Evolutionary conservation across 23 tunicate species (phyloP).

Genomic region (Clavelina lepadiformis): DNA sequence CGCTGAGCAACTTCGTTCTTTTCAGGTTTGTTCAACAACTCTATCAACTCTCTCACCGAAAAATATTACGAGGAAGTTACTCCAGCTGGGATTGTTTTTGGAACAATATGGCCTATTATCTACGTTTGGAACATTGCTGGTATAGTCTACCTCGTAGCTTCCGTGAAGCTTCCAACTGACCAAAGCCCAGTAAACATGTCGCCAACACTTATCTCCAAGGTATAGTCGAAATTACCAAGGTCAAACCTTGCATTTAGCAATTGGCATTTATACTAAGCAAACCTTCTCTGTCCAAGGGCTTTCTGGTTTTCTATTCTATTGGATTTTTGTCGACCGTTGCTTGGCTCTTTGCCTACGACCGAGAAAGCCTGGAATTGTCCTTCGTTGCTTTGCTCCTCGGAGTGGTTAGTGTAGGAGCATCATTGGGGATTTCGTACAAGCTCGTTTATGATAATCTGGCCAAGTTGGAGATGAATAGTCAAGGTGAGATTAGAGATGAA

Average conservation of each 20-base stretch:
- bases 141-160: conserved; percentile 11
- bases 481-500: too few relatives aligned
- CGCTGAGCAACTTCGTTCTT: background rate
- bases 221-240: too few relatives aligned
- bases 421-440: background rate
- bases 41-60: background rate
- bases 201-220: conserved; percentile 21
- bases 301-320: background rate
- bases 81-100: conserved; percentile 15
- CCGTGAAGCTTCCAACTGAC: conserved; percentile 7
- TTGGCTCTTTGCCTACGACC: conserved; percentile 9
- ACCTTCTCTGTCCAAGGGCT: background rate
- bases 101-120: conserved; percentile 13
- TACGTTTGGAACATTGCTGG: conserved; percentile 1
- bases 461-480: conserved; percentile 7
- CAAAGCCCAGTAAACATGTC: conserved; percentile 17
- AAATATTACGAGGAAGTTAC: conserved; percentile 17
- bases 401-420: background rate
- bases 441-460: conserved; percentile 18
- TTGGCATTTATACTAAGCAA: too few relatives aligned
- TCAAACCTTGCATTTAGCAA: too few relatives aligned
- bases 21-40: conserved; percentile 17
- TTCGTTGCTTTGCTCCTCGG: background rate
- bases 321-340: conserved; percentile 7
- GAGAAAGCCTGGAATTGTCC: background rate